Conservation (phyloP, 2,113 vertebrate species). For the Salvator merianae region DNA sequence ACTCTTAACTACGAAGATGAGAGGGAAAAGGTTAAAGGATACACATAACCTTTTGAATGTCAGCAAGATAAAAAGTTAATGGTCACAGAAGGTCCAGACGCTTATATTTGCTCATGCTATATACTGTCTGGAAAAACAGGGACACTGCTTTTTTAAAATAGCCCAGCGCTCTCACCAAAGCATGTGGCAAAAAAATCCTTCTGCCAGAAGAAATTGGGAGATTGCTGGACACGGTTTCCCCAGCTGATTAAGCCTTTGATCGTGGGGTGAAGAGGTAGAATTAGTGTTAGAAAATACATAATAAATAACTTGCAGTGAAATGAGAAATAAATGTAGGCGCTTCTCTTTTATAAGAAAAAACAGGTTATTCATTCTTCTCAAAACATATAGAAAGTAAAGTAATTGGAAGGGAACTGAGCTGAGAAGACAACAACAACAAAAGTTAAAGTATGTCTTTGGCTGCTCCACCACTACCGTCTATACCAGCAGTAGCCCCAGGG, state of each 20-base stretch:
- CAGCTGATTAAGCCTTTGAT: not conserved
- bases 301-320: not conserved
- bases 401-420: not conserved
- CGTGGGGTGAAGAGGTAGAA: not conserved
- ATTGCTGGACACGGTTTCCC: not conserved
- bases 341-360: not conserved
- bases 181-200: too few relatives aligned
- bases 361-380: too few relatives aligned
- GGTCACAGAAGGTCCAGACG: slow-evolving; percentile 36
- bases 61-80: slow-evolving; percentile 43
- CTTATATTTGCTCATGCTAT: slow-evolving; percentile 25
- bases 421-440: too few relatives aligned
- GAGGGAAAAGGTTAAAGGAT: not conserved
- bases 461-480: too few relatives aligned
- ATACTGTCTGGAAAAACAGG: slow-evolving; percentile 30
- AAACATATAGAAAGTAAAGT: not conserved
- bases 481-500: too few relatives aligned
- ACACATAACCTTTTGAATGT: slow-evolving; percentile 30
- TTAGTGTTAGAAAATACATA: not conserved
- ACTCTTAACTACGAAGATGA: not conserved
- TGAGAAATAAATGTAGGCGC: not conserved
- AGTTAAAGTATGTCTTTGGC: too few relatives aligned
- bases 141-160: not conserved
- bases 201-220: not conserved
- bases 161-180: not conserved